These are phyloP conservation scores for Pachypanchax playfairii DNA, from an alignment of 2,113 vertebrate genomes.

Conservation along the genomic window DNA sequence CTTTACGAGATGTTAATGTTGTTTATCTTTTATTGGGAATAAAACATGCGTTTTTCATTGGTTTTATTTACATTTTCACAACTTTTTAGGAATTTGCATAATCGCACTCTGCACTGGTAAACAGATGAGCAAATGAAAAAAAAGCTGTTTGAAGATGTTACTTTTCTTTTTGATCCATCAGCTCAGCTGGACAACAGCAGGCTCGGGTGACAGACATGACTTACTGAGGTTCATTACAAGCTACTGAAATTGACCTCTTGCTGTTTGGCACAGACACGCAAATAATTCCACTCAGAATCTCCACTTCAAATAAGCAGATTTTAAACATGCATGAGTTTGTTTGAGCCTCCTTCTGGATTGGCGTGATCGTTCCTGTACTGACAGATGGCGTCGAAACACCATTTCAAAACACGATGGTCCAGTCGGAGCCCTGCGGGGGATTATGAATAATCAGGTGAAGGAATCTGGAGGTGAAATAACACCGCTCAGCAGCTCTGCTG, in stretches of 20 bases:
- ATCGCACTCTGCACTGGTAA: too few relatives aligned
- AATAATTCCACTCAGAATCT: neutral
- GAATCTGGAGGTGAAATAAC: slow-evolving; percentile 7
- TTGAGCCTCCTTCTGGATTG: slow-evolving; percentile 19
- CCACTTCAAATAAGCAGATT: neutral
- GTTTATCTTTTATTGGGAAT: too few relatives aligned
- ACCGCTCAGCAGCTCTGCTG: slow-evolving; percentile 5
- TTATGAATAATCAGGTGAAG: slow-evolving; percentile 50
- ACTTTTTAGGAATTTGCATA: too few relatives aligned
- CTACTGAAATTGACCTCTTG: slow-evolving; percentile 50
- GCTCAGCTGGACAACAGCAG: slow-evolving; percentile 30
- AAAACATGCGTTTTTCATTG: too few relatives aligned
- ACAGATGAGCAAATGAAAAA: too few relatives aligned
- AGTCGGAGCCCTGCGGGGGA: slow-evolving; percentile 24
- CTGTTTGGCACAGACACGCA: neutral
- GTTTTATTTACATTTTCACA: too few relatives aligned
- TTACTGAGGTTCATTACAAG: slow-evolving; percentile 64
- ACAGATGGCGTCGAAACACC: slow-evolving; percentile 50
- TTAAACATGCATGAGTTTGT: slow-evolving; percentile 6
- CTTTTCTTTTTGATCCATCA: slow-evolving; percentile 39
- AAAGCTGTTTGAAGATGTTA: slow-evolving; percentile 6
- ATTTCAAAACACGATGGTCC: slow-evolving; percentile 43
- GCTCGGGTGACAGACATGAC: slow-evolving; percentile 63
- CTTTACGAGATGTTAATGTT: too few relatives aligned
- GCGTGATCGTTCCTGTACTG: slow-evolving; percentile 45